Conservation (phyloP, 2,888 invertebrate genomes). For the Eilema sororculum region DNA sequence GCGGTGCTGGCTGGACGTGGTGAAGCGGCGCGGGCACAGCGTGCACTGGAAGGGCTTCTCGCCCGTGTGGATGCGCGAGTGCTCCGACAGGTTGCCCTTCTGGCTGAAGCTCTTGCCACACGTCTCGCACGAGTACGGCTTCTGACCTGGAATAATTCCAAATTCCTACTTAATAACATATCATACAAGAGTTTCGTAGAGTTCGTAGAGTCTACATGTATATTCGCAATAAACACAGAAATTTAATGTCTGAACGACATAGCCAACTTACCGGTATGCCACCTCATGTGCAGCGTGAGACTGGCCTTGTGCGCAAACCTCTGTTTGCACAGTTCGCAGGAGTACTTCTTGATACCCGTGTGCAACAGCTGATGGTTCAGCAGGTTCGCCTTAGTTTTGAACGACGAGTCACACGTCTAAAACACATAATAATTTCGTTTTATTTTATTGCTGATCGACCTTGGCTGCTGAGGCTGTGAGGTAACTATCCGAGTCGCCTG, state of each 20-base stretch:
- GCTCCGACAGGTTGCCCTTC: constrained; percentile 92
- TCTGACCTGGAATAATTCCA: constrained; percentile 72
- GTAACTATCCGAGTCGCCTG: too few species aligned
- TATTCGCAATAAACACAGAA: too few species aligned
- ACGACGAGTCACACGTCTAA: constrained; percentile 86
- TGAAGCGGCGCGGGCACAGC: constrained; percentile 89
- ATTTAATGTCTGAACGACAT: not conserved
- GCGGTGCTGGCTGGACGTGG: constrained; percentile 91
- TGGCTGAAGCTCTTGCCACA: constrained; percentile 92
- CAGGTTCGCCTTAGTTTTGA: constrained; percentile 91
- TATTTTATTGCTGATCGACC: not conserved
- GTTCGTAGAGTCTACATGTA: too few species aligned
- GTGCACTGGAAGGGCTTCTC: constrained; percentile 92
- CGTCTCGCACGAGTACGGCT: constrained; percentile 89
- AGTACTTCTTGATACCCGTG: constrained; percentile 90
- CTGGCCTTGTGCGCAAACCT: constrained; percentile 93
- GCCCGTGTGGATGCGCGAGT: constrained; percentile 92
- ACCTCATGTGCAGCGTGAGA: constrained; percentile 90
- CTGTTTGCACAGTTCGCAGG: constrained; percentile 91
- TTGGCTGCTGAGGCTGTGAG: too few species aligned
- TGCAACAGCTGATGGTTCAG: constrained; percentile 91
- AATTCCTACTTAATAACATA: too few species aligned
- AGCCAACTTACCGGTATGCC: constrained; percentile 86
- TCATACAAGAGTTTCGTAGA: too few species aligned
- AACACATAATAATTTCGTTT: constrained; percentile 16